Conservation (phyloP, 1,140 invertebrate species). For the Sweltsa coloradensis region DNA sequence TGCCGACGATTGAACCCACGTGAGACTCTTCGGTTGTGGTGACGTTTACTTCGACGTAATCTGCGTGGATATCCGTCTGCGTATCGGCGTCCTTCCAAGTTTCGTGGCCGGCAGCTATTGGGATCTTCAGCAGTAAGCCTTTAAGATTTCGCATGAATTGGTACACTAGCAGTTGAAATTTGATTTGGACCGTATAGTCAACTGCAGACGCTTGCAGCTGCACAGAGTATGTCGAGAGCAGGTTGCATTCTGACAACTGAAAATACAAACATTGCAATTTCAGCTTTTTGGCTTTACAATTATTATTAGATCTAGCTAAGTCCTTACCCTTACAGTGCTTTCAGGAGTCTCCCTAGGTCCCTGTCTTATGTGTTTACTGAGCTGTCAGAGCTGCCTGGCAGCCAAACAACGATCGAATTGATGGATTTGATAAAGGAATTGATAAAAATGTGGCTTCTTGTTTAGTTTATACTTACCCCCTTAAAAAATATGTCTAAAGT, state of each 20-base stretch:
- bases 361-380: too few relatives aligned
- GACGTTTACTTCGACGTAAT: background rate
- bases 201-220: conserved; percentile 7
- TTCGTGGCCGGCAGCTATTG: conserved; percentile 1
- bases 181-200: conserved; percentile 7
- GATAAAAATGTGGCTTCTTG: too few relatives aligned
- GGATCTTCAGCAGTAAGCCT: conserved; percentile 1
- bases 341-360: too few relatives aligned
- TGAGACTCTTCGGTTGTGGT: background rate
- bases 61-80: background rate
- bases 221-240: conserved; percentile 11
- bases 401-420: too few relatives aligned
- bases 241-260: conserved; percentile 12
- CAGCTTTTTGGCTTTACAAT: too few relatives aligned
- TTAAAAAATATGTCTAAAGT: conserved; percentile 8
- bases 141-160: conserved; percentile 9
- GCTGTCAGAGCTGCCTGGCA: too few relatives aligned
- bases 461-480: conserved; percentile 7
- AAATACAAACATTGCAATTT: too few relatives aligned
- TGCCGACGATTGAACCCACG: background rate
- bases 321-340: too few relatives aligned
- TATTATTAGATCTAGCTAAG: too few relatives aligned
- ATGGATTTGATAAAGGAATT: too few relatives aligned
- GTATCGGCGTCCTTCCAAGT: background rate
- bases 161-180: conserved; percentile 4